Conservation (phyloP, 2,888 invertebrate genomes). For the Heterodera filipjevi region DNA sequence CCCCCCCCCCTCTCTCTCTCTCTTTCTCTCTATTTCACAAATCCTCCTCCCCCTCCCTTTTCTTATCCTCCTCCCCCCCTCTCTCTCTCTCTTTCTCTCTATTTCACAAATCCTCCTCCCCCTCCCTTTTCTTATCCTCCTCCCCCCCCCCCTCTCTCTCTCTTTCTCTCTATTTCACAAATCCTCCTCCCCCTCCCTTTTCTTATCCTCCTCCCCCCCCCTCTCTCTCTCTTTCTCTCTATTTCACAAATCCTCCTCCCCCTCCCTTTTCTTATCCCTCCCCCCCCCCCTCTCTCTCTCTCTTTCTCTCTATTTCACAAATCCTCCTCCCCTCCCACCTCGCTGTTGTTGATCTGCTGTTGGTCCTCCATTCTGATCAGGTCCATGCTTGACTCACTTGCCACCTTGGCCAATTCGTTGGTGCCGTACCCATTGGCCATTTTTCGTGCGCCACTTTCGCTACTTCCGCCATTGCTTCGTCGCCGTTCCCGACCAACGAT, state of each 20-base stretch:
- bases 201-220: too few relatives aligned
- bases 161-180: too few relatives aligned
- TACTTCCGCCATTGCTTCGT: constrained; percentile 22
- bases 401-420: constrained; percentile 19
- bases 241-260: background rate
- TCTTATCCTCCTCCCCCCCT: too few relatives aligned
- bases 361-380: constrained; percentile 3
- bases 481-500: constrained; percentile 9
- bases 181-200: too few relatives aligned
- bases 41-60: too few relatives aligned
- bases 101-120: too few relatives aligned
- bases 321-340: background rate
- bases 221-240: too few relatives aligned
- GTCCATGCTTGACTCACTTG: constrained; percentile 26
- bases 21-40: too few relatives aligned
- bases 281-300: background rate
- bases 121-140: too few relatives aligned
- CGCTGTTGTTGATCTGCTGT: background rate
- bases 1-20: too few relatives aligned
- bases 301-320: background rate
- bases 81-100: too few relatives aligned
- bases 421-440: background rate
- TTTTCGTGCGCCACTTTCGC: constrained; percentile 4
- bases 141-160: too few relatives aligned
- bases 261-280: background rate